These are phyloP conservation scores for Eristalinus aeneus DNA, from an alignment of 2,888 invertebrate genomes.

Conservation along the genomic window DNA sequence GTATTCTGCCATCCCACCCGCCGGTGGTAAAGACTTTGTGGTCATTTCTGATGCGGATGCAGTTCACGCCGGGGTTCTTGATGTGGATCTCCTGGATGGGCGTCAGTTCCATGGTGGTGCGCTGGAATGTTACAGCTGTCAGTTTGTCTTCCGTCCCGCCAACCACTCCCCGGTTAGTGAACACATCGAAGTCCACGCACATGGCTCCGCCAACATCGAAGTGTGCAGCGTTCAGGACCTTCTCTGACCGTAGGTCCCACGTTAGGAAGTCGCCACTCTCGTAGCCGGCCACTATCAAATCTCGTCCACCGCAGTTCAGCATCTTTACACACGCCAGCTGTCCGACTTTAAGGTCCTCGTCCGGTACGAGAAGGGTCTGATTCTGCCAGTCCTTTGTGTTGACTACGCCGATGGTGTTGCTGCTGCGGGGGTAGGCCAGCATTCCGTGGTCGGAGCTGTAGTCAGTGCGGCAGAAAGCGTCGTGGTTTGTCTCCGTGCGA, in stretches of 20 bases:
- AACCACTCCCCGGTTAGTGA: slow-evolving; percentile 85
- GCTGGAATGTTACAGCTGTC: slow-evolving; percentile 77
- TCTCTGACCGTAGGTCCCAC: slow-evolving; percentile 86
- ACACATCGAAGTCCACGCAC: slow-evolving; percentile 85
- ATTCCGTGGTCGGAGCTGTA: slow-evolving; percentile 79
- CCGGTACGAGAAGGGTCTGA: slow-evolving; percentile 78
- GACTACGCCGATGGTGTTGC: slow-evolving; percentile 81
- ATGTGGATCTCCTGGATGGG: slow-evolving; percentile 84
- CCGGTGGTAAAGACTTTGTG: slow-evolving; percentile 88
- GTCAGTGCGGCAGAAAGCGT: slow-evolving; percentile 87
- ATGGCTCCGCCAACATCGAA: slow-evolving; percentile 86
- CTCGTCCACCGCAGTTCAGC: slow-evolving; percentile 80
- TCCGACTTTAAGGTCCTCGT: slow-evolving; percentile 81
- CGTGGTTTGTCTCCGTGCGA: slow-evolving; percentile 83
- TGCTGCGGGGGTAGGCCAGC: slow-evolving; percentile 85
- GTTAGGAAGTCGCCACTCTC: slow-evolving; percentile 87
- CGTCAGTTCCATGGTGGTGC: slow-evolving; percentile 80
- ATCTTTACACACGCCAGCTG: slow-evolving; percentile 83
- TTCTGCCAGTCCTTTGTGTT: slow-evolving; percentile 79
- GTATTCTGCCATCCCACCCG: slow-evolving; percentile 89
- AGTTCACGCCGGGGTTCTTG: slow-evolving; percentile 88
- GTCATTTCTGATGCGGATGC: slow-evolving; percentile 86
- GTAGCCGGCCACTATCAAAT: slow-evolving; percentile 86
- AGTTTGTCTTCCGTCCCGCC: slow-evolving; percentile 81
- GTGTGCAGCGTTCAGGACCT: slow-evolving; percentile 74